Base-by-base conservation (phyloP, 2,113 vertebrate genomes). In the Scalopus aquaticus region DNA sequence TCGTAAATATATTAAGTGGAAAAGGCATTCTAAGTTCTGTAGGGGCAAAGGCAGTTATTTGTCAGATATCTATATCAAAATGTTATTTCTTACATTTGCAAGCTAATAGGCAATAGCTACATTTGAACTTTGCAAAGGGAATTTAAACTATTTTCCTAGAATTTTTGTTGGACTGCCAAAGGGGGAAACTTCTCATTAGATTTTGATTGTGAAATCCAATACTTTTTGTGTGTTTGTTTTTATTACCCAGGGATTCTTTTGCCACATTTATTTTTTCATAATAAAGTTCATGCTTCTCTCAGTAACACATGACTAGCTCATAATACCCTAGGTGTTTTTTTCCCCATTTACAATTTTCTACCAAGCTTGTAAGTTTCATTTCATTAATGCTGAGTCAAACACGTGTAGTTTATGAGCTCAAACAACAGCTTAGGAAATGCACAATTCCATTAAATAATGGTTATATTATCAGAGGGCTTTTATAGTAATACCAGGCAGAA, bases 121-220 rank as follows among this genome's bases (percentile, higher is more conserved):
- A 58, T 87, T 90, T 94, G 77, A 93, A 93, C 76, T 95, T 87
- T 73, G 9, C 91, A 15, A 84, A 58, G 37, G 42, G 80, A 96
- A 95, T 97, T 96, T 95, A 88, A 94, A 90, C 83, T 84, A 91
- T 96, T 97, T 96, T 93, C 79, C 77, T 88, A 67, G 90, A 96
- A 97, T 96, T 94, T 95, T 94, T 96, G 83, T 67, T 88, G 84
- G 37, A 77, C 56, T 97, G 83, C 95, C 95, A 95, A 89, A 84
- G 76, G 32, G 39, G 28, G 20, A 94, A 90, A 65, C 83, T 91
- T 94, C 80, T 94, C 49, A 79, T 42, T 95, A 62, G 88, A 90
- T 93, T 96, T 96, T 93, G 73, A 90, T 93, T 86, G 62, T 95
- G 86, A 94, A 96, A 96, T 56, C 39, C 58, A 93, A 4, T 81